phyloP scores from a whole-genome alignment of 2,888 invertebrate genomes.

The Phortica magna region DNA sequence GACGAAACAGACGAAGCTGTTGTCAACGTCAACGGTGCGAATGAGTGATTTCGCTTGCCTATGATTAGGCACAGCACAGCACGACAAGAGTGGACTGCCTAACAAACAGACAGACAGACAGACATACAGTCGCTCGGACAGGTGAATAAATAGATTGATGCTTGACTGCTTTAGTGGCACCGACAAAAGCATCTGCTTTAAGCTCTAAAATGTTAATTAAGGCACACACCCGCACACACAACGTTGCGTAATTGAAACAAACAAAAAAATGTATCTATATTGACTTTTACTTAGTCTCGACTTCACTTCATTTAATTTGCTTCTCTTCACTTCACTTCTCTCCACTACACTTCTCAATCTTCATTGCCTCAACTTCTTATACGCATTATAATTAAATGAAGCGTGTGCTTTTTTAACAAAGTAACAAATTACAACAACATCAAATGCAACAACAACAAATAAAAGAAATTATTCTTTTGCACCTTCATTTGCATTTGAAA shows the following conservation, averaged over 20 bases:
- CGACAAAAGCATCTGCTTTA: not conserved
- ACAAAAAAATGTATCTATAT: conserved; percentile 14
- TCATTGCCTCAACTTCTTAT: not conserved
- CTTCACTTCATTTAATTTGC: not conserved
- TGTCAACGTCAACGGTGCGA: conserved; percentile 28
- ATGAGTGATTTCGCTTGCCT: conserved; percentile 24
- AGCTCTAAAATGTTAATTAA: conserved; percentile 29
- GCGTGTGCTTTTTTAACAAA: too few relatives aligned
- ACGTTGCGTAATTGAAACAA: conserved; percentile 4
- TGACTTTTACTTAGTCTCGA: conserved; percentile 24
- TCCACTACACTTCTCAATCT: not conserved
- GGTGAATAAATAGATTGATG: too few relatives aligned
- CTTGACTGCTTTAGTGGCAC: not conserved
- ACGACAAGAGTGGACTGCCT: not conserved
- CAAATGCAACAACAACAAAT: too few relatives aligned
- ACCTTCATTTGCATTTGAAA: conserved; percentile 13
- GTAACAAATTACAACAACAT: too few relatives aligned
- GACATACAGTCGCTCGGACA: not conserved
- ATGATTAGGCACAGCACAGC: not conserved
- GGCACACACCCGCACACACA: not conserved
- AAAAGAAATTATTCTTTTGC: too few relatives aligned
- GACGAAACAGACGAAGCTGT: not conserved
- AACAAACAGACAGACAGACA: not conserved
- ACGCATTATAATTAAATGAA: too few relatives aligned
- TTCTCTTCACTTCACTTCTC: not conserved